phyloP scores from a whole-genome alignment of 2,888 invertebrate genomes.

The Altica lythri region DNA sequence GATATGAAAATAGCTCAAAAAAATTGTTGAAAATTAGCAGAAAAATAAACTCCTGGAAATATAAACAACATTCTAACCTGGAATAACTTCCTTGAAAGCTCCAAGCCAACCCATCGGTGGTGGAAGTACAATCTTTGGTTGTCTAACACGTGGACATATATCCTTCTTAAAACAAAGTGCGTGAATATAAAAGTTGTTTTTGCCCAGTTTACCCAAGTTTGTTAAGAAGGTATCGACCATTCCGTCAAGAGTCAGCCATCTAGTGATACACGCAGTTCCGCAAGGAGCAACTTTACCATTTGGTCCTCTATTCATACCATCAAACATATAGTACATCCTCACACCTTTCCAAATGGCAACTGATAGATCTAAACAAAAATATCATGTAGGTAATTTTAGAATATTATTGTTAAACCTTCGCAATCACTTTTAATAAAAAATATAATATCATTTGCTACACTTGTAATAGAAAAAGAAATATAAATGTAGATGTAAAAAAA shows the following conservation, averaged over 20 bases:
- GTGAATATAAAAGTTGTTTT: slow-evolving; percentile 50
- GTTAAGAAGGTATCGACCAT: slow-evolving; percentile 47
- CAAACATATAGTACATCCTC: slow-evolving; percentile 57
- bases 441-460: too few relatives aligned
- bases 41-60: too few relatives aligned
- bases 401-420: too few relatives aligned
- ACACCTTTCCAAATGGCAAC: slow-evolving; percentile 57
- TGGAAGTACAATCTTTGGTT: slow-evolving; percentile 39
- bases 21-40: too few relatives aligned
- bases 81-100: slow-evolving; percentile 30
- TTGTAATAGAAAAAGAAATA: too few relatives aligned
- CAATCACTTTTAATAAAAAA: too few relatives aligned
- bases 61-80: too few relatives aligned
- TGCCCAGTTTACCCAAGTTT: slow-evolving; percentile 49
- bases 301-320: slow-evolving; percentile 57
- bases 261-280: slow-evolving; percentile 54
- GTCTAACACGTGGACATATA: slow-evolving; percentile 44
- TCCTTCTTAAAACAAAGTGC: slow-evolving; percentile 40
- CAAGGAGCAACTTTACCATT: slow-evolving; percentile 48
- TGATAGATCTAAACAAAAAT: too few relatives aligned
- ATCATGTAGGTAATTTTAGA: too few relatives aligned
- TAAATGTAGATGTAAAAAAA: too few relatives aligned
- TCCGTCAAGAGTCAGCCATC: slow-evolving; percentile 47
- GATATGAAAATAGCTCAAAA: too few relatives aligned
- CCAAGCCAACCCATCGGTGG: slow-evolving; percentile 10